These are phyloP conservation scores for Limnephilus auricula DNA, from an alignment of 2,888 invertebrate genomes.

Conservation along the genomic window DNA sequence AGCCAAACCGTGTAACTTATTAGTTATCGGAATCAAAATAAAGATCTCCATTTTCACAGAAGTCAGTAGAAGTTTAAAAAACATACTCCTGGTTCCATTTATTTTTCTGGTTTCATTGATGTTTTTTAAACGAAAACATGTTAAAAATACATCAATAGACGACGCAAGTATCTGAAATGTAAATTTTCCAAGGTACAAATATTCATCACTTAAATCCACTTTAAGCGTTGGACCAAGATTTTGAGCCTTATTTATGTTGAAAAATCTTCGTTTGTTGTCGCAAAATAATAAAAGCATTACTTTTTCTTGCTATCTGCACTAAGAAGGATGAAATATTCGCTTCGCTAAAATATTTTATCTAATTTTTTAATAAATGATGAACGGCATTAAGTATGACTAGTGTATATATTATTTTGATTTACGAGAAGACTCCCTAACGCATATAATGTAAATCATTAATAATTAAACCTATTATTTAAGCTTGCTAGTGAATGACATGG, in stretches of 20 bases:
- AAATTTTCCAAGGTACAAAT: not conserved
- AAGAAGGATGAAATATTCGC: not conserved
- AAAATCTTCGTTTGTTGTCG: too few species aligned
- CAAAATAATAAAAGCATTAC: not conserved
- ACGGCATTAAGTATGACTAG: not conserved
- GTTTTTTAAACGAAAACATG: not conserved
- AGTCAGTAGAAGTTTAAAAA: not conserved
- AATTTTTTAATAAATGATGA: too few species aligned
- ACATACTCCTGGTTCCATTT: not conserved
- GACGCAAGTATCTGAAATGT: not conserved
- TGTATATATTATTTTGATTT: too few species aligned
- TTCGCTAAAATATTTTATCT: not conserved
- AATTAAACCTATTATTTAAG: too few species aligned
- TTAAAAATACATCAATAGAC: not conserved
- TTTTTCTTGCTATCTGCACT: not conserved
- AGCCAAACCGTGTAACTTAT: not conserved
- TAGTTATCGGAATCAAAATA: not conserved
- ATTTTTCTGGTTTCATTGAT: not conserved
- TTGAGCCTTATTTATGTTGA: not conserved
- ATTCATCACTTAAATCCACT: not conserved
- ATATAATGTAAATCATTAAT: too few species aligned
- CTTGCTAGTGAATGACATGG: too few species aligned
- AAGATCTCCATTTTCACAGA: not conserved
- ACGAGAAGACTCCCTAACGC: too few species aligned
- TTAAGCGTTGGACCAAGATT: not conserved